These are phyloP conservation scores for Tillus elongatus DNA, from an alignment of 2,888 invertebrate species.

Conservation along the genomic window DNA sequence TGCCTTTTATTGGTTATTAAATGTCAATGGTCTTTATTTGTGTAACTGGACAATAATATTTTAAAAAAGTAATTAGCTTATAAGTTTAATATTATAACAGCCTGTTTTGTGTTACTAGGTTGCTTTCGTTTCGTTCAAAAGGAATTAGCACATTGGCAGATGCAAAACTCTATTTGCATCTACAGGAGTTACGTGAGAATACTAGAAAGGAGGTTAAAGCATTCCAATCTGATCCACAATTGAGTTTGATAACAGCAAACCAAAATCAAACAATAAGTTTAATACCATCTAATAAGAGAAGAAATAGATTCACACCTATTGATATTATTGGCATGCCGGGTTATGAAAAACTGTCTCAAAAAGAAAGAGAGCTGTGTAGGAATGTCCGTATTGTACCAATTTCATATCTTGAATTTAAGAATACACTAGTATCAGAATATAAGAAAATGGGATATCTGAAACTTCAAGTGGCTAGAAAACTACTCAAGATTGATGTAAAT, in stretches of 20 bases:
- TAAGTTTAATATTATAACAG: too few species aligned
- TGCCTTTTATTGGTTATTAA: too few species aligned
- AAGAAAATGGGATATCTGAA: slow-evolving; percentile 64
- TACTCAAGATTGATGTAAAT: slow-evolving; percentile 90
- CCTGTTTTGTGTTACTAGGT: too few species aligned
- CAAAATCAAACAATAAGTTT: slow-evolving; percentile 14
- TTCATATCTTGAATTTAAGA: slow-evolving; percentile 70
- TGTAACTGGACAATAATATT: too few species aligned
- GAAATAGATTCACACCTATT: slow-evolving; percentile 47
- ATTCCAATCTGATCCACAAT: slow-evolving; percentile 24
- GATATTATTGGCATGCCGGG: slow-evolving; percentile 68
- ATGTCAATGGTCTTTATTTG: too few species aligned
- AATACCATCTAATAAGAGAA: slow-evolving; percentile 30
- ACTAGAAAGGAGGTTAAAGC: slow-evolving; percentile 45
- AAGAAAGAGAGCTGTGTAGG: slow-evolving; percentile 70
- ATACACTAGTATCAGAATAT: slow-evolving; percentile 64
- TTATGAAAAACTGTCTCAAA: slow-evolving; percentile 59
- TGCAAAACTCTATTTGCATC: slow-evolving; percentile 54
- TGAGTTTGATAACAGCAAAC: slow-evolving; percentile 18
- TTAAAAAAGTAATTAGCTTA: too few species aligned
- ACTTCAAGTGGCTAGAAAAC: slow-evolving; percentile 69
- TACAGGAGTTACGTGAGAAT: slow-evolving; percentile 53
- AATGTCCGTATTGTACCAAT: slow-evolving; percentile 64
- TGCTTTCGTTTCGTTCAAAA: slow-evolving; percentile 58
- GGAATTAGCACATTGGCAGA: slow-evolving; percentile 61